These are phyloP conservation scores for Aradus depressus DNA, from an alignment of 2,888 invertebrate species.

Conservation along the genomic window DNA sequence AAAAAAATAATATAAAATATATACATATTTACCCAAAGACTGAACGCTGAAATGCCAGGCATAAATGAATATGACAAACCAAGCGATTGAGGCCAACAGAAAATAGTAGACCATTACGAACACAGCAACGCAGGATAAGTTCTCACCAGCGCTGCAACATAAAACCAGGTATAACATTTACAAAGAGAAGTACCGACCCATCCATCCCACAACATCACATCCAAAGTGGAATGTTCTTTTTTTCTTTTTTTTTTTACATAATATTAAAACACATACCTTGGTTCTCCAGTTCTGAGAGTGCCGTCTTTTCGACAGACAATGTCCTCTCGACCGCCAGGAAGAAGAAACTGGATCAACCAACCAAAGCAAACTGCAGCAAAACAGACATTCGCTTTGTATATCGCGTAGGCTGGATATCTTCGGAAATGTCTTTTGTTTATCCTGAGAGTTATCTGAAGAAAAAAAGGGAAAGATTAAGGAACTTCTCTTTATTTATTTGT, in stretches of 20 bases:
- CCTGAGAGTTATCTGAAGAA: conserved; percentile 57
- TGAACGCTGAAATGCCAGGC: conserved; percentile 80
- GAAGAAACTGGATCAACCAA: conserved; percentile 81
- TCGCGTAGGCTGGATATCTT: conserved; percentile 82
- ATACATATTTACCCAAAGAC: conserved; percentile 53
- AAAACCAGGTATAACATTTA: too few relatives aligned
- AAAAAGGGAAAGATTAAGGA: too few relatives aligned
- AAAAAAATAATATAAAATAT: too few relatives aligned
- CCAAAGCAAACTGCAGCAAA: conserved; percentile 80
- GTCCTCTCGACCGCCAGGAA: conserved; percentile 69
- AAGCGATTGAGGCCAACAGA: conserved; percentile 81
- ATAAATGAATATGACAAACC: conserved; percentile 90
- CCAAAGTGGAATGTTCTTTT: too few relatives aligned
- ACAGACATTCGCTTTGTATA: conserved; percentile 88
- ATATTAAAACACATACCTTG: conserved; percentile 56
- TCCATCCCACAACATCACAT: too few relatives aligned
- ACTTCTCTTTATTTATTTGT: too few relatives aligned
- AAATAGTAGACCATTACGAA: conserved; percentile 88
- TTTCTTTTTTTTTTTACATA: too few relatives aligned
- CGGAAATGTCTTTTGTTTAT: conserved; percentile 88
- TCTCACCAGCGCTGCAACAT: conserved; percentile 61
- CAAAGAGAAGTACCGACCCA: too few relatives aligned
- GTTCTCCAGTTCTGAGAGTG: conserved; percentile 75
- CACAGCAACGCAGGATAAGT: conserved; percentile 77
- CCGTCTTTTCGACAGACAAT: conserved; percentile 89